phyloP scores from a whole-genome alignment of 2,113 vertebrate genomes.

The Leucopsar rothschildi region DNA sequence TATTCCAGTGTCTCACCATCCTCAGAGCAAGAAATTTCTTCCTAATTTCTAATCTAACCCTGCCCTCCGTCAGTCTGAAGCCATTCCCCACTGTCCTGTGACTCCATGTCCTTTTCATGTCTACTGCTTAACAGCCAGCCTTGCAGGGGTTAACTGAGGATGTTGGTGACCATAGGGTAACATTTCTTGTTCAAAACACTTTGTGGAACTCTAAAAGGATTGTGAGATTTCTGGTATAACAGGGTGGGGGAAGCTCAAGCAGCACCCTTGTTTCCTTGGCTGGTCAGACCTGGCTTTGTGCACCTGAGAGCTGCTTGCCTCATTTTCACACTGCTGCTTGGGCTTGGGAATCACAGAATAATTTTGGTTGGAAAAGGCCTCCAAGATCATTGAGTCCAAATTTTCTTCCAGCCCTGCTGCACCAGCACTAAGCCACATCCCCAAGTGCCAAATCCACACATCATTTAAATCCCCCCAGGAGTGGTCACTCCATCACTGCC shows the following conservation, averaged over 20 bases:
- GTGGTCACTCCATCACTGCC: neutral
- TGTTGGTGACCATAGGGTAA: neutral
- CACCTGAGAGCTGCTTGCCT: neutral
- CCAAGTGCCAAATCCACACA: neutral
- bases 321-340: neutral
- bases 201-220: neutral
- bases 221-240: neutral
- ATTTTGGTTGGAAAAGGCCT: neutral
- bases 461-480: neutral
- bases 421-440: too few relatives aligned
- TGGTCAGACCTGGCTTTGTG: neutral
- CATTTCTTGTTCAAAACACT: neutral
- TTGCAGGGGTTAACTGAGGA: neutral
- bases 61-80: neutral
- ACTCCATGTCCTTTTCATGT: neutral
- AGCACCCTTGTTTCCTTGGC: rapidly evolving
- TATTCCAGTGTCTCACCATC: neutral
- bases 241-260: neutral
- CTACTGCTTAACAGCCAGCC: neutral
- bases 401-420: neutral
- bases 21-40: neutral
- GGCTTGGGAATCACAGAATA: neutral
- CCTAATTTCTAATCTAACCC: neutral
- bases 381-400: neutral
- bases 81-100: neutral